A percentile compares a stretch with the other conserved stretches of the same genome.
phyloP scores from a whole-genome alignment of 2,888 invertebrate genomes.

The Invenusta paracnida region DNA sequence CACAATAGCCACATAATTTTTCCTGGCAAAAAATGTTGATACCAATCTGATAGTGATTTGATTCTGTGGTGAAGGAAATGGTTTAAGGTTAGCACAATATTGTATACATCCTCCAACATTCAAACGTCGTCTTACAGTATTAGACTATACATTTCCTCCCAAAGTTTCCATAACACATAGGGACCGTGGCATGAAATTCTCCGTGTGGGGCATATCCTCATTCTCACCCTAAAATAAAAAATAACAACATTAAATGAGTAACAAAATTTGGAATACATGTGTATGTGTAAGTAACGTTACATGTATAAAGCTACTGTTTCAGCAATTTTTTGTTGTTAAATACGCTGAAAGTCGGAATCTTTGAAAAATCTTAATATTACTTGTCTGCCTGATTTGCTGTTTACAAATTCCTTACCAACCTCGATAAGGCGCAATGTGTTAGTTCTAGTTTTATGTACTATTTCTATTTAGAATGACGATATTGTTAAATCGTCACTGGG shows the following conservation, averaged over 20 bases:
- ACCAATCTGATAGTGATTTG: too few species aligned
- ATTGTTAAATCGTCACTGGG: not conserved
- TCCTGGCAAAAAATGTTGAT: too few species aligned
- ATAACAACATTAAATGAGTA: not conserved
- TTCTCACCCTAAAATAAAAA: not conserved
- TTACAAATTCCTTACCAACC: slow-evolving; percentile 9
- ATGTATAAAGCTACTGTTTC: too few species aligned
- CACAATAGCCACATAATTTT: too few species aligned
- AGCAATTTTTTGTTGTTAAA: too few species aligned
- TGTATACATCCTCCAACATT: too few species aligned
- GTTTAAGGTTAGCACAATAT: too few species aligned
- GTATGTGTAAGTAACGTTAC: not conserved
- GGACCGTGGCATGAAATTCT: not conserved
- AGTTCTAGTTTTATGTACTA: too few species aligned
- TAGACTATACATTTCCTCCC: too few species aligned
- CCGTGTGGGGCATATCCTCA: not conserved
- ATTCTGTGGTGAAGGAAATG: too few species aligned
- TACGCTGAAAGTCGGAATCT: not conserved
- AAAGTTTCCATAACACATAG: too few species aligned
- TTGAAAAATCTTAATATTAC: not conserved
- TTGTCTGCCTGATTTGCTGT: not conserved
- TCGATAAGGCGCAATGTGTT: not conserved
- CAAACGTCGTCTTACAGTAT: too few species aligned
- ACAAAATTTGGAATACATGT: not conserved
- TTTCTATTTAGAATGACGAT: slow-evolving; percentile 6